phyloP scores from a whole-genome alignment of 2,113 vertebrate species.

The Nibea coibor region DNA sequence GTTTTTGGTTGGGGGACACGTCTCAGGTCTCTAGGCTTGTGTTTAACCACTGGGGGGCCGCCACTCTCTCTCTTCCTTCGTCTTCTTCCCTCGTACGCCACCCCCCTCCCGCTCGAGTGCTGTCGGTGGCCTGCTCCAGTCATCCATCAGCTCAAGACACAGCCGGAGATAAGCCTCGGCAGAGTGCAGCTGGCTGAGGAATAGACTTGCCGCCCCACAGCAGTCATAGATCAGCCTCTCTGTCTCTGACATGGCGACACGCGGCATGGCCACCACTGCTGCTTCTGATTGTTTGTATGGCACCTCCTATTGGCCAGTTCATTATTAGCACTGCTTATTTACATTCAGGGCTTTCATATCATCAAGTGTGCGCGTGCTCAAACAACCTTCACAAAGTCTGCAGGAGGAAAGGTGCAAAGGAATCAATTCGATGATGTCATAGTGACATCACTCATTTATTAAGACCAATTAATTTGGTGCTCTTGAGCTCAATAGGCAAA shows the following conservation, averaged over 20 bases:
- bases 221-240: constrained; percentile 69
- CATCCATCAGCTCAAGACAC: constrained; percentile 80
- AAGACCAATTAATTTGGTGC: neutral
- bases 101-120: constrained; percentile 13
- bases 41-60: constrained; percentile 74
- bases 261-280: constrained; percentile 31
- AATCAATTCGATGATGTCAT: neutral
- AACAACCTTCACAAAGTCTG: neutral
- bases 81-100: neutral
- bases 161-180: constrained; percentile 77
- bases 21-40: constrained; percentile 48
- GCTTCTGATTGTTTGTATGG: constrained; percentile 67
- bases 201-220: constrained; percentile 70
- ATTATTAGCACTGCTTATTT: constrained; percentile 66
- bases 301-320: constrained; percentile 76
- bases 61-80: constrained; percentile 6
- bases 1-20: constrained; percentile 12
- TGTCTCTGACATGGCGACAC: constrained; percentile 61
- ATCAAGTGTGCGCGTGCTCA: neutral
- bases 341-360: constrained; percentile 19
- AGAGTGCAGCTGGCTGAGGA: constrained; percentile 68
- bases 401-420: neutral
- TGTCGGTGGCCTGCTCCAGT: constrained; percentile 52
- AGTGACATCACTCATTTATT: no score
- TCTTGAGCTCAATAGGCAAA: neutral